Base-by-base conservation (phyloP, 2,888 invertebrate species). In the Sphaerophoria taeniata region DNA sequence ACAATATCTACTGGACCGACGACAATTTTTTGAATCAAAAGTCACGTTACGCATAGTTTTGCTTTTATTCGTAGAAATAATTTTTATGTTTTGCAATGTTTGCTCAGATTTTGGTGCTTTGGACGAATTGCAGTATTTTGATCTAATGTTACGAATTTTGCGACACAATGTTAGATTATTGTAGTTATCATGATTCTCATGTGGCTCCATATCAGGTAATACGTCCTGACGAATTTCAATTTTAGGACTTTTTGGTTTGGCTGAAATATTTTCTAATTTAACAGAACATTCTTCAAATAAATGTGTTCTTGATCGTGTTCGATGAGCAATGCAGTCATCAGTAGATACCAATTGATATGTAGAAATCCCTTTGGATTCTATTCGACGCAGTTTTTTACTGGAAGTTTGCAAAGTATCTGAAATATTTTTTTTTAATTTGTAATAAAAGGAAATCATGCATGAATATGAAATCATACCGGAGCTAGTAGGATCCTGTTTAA, bases 131-230 rank as follows among this genome's bases (percentile, higher is more conserved):
- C 24, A 24, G 24, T 2, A 2, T 24, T 24, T 24, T 24, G 24
- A 24, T 24, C 24, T 24, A 24, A 24, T 24, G 24, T 24, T 24
- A 24, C 24, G 24, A 14, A 24, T 92, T 88, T 91, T 91, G 61
- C 92, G 91, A 88, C 91, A 92, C 87, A 92, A 92, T 81, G 89
- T 92, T n/a, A 92, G 88, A 87, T 92, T 88, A 88, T 90, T 92
- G 34, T 88, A 87, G 65, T 88, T 89, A 73, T 84, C 88, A 47
- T 77, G 88, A 63, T 65, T 75, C 12, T 71, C 47, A 43, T 71
- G 61, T 12, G 55, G 36, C 34, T 9, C 43, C 9, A 36, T 63
- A 16, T 24, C 67, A n/a, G 69, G 69, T 88, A 76, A 88, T 61
- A 79, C 60, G 31, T 69, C 34, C 9, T 61, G 12, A 7, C 31